A percentile compares a stretch with the other conserved stretches of the same genome.
phyloP scores from a whole-genome alignment of 2,113 vertebrate genomes.

The Peromyscus californicus region DNA sequence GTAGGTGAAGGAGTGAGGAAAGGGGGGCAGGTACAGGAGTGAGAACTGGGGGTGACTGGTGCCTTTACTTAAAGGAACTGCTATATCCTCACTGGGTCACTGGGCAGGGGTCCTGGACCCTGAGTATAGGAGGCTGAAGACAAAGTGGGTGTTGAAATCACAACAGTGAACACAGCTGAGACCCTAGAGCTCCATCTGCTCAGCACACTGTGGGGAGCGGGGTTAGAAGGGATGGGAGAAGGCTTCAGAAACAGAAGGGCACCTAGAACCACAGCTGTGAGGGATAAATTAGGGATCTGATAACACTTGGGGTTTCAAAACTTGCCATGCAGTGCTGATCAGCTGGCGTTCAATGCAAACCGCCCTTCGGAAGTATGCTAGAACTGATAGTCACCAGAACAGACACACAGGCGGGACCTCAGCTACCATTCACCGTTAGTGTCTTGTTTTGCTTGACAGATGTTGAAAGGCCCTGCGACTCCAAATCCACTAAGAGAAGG shows the following conservation, averaged over 20 bases:
- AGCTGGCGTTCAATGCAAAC: background rate
- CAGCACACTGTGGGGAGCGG: background rate
- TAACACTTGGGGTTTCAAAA: background rate
- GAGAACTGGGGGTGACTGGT: background rate
- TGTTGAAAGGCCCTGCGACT: background rate
- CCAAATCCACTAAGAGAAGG: background rate
- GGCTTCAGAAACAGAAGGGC: slow-evolving; percentile 14
- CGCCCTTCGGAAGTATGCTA: background rate
- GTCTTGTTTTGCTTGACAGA: background rate
- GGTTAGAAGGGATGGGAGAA: background rate
- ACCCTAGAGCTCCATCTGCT: background rate
- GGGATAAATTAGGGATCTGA: background rate
- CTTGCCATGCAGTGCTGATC: background rate
- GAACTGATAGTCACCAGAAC: background rate
- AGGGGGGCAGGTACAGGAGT: background rate
- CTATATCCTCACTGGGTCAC: background rate
- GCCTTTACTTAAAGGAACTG: background rate
- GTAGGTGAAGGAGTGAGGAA: background rate
- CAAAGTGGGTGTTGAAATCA: background rate
- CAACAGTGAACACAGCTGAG: background rate
- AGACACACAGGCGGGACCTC: background rate
- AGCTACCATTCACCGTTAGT: background rate
- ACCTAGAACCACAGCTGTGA: slow-evolving; percentile 29
- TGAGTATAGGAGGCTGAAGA: background rate
- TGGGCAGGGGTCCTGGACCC: background rate